Percentiles rank a stretch among this genome's conserved stretches.
Evolutionary conservation across 1,140 invertebrate genomes (phyloP).

Genomic region (Temnothorax nylanderi): DNA sequence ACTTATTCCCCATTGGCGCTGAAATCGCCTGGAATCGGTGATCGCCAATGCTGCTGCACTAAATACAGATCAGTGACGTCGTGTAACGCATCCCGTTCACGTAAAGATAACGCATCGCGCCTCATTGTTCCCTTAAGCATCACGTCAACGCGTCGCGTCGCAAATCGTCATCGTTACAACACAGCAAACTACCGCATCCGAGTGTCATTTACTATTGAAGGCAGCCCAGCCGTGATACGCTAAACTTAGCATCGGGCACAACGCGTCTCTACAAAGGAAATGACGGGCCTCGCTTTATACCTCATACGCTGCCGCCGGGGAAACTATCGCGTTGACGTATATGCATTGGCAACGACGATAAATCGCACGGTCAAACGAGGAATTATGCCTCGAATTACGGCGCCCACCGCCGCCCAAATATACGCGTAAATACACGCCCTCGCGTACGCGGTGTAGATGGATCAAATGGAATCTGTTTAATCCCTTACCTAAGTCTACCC

Average conservation of each 20-base stretch:
- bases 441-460: neutral
- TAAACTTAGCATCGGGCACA: slow-evolving; percentile 72
- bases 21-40: neutral
- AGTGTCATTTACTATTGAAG: slow-evolving; percentile 76
- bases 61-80: slow-evolving; percentile 50
- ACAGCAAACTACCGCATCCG: slow-evolving; percentile 74
- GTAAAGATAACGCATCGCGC: slow-evolving; percentile 62
- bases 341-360: slow-evolving; percentile 67
- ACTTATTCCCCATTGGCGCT: neutral
- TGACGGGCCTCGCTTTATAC: slow-evolving; percentile 59
- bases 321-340: slow-evolving; percentile 67
- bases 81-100: slow-evolving; percentile 50
- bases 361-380: slow-evolving; percentile 60
- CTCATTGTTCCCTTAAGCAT: slow-evolving; percentile 72
- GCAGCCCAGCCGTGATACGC: slow-evolving; percentile 67
- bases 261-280: slow-evolving; percentile 66
- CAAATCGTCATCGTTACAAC: slow-evolving; percentile 74
- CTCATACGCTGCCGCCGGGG: slow-evolving; percentile 47
- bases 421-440: slow-evolving; percentile 37
- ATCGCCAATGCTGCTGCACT: neutral
- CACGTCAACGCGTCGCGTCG: slow-evolving; percentile 64
- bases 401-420: slow-evolving; percentile 30
- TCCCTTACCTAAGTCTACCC: neutral
- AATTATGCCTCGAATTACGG: slow-evolving; percentile 61
- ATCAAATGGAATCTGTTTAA: slow-evolving; percentile 31